These are phyloP conservation scores for Mohoua ochrocephala DNA, from an alignment of 2,113 vertebrate species.

Conservation along the genomic window DNA sequence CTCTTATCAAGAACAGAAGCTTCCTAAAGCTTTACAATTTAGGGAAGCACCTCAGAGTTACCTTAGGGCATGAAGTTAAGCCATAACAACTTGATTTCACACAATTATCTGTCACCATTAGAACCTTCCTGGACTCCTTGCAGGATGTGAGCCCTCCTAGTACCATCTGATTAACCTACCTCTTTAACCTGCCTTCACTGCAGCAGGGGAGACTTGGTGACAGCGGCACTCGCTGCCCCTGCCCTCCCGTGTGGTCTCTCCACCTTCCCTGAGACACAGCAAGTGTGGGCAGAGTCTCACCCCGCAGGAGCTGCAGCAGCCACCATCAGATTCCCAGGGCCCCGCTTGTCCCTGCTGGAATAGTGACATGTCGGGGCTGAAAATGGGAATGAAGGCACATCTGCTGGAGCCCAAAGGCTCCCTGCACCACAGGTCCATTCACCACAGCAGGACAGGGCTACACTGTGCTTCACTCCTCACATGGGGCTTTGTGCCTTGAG, in stretches of 20 bases:
- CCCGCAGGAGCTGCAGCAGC: not conserved
- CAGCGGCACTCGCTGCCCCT: not conserved
- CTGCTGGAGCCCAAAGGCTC: not conserved
- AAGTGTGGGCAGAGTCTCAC: not conserved
- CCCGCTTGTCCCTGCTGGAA: not conserved
- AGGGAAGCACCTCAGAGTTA: not conserved
- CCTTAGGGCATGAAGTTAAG: not conserved
- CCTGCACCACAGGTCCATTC: not conserved
- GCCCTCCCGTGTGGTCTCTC: not conserved
- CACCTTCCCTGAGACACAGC: not conserved
- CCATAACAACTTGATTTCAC: not conserved
- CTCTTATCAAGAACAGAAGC: not conserved
- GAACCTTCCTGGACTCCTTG: not conserved
- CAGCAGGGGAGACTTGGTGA: not conserved
- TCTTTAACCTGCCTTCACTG: not conserved
- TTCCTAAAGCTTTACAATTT: not conserved
- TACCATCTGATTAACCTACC: not conserved
- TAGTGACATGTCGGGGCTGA: not conserved
- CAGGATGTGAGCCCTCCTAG: not conserved
- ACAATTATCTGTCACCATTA: accelerated
- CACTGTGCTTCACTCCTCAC: not conserved
- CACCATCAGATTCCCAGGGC: not conserved
- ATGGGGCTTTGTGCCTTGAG: not conserved
- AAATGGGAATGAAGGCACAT: accelerated
- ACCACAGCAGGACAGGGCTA: not conserved